Evolutionary conservation across 1,140 invertebrate species (phyloP).

Genomic region (Steinernema khuongi): DNA sequence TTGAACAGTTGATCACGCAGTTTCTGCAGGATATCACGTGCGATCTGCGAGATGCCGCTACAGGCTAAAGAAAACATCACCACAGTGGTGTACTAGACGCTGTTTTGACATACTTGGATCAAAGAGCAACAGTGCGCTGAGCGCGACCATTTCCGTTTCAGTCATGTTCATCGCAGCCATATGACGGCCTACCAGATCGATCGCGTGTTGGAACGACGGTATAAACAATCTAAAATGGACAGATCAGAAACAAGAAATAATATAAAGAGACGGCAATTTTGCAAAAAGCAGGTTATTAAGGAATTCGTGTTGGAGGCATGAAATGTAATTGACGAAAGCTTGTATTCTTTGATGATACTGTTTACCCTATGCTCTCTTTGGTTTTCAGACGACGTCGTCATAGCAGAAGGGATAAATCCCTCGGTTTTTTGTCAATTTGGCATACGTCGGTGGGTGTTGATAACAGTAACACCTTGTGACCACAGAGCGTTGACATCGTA

Average conservation of each 20-base stretch:
- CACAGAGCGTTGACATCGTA: too few relatives aligned
- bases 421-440: too few relatives aligned
- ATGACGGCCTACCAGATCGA: conserved; percentile 29
- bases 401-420: too few relatives aligned
- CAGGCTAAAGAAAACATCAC: conserved; percentile 24
- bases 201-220: conserved; percentile 32
- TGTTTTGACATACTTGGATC: conserved; percentile 31
- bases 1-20: conserved; percentile 34
- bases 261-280: background rate
- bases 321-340: background rate
- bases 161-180: conserved; percentile 32
- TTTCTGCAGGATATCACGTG: conserved; percentile 19
- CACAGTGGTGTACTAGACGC: background rate
- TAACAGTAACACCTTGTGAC: too few relatives aligned
- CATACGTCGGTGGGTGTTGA: too few relatives aligned
- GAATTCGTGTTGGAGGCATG: background rate
- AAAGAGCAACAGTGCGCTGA: conserved; percentile 23
- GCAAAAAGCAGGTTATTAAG: background rate
- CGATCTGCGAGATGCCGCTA: background rate
- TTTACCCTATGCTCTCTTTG: too few relatives aligned
- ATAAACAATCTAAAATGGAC: conserved; percentile 32
- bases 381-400: too few relatives aligned
- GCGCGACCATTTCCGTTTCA: conserved; percentile 28
- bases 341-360: too few relatives aligned
- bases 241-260: background rate